Percentiles rank a stretch among this genome's conserved stretches.
Evolutionary conservation across 1,140 invertebrate species (phyloP).

Genomic region (Meloidogyne chitwoodi): DNA sequence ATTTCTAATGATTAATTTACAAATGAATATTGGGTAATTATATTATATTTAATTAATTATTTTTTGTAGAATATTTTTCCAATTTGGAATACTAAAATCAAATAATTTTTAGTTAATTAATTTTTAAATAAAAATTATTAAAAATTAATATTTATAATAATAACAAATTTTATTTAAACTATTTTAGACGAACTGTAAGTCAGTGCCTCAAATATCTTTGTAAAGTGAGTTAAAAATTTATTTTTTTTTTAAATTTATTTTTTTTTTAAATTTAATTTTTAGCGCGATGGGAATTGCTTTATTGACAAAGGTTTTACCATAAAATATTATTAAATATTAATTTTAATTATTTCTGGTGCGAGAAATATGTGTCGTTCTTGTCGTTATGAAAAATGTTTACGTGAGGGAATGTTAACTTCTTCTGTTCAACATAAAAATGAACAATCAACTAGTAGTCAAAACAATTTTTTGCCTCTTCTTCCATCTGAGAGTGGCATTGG

Average conservation of each 20-base stretch:
- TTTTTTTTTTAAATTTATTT: background rate
- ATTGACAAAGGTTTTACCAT: conserved; percentile 7
- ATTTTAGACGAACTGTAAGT: background rate
- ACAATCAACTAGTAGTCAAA: background rate
- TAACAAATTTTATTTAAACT: conserved; percentile 2
- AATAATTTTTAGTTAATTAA: too few relatives aligned
- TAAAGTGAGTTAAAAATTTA: background rate
- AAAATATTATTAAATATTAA: background rate
- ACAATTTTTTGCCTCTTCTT: background rate
- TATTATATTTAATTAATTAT: too few relatives aligned
- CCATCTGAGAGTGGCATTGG: conserved; percentile 29
- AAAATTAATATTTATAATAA: too few relatives aligned
- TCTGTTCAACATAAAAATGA: background rate
- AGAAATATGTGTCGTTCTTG: conserved; percentile 45
- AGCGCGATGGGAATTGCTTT: conserved; percentile 1
- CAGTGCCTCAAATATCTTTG: background rate
- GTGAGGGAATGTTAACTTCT: conserved; percentile 44
- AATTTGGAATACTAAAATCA: too few relatives aligned
- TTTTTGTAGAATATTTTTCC: too few relatives aligned
- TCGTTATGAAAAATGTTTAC: conserved; percentile 39
- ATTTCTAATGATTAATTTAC: too few relatives aligned
- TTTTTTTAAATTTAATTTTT: background rate
- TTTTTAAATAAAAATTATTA: background rate
- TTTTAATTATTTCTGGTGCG: conserved; percentile 29
- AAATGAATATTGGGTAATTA: too few relatives aligned